Evolutionary conservation across 2,888 invertebrate genomes (phyloP), one percentile per base, ranked within the genome.

Genomic region (Apodemia mormo): DNA sequence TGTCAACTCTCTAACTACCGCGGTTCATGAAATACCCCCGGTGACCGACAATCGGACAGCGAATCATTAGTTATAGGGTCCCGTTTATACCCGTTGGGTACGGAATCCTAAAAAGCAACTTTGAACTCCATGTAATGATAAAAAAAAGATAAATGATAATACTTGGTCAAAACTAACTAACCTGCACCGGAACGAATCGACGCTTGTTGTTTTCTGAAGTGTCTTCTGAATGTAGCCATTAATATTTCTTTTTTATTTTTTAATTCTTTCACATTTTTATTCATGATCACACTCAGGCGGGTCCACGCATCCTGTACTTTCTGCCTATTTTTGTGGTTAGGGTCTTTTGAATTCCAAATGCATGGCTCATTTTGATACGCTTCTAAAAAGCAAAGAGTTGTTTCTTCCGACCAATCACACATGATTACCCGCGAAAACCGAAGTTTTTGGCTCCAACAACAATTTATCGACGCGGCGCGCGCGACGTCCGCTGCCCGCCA

Each of bases 141-240:
- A 49, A 14, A 49, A n/a, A 49, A 14, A 14, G 12, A 14, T 49
- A 49, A 22, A 22, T 22, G 22, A 22, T 22, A 14, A 49, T 49
- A 49, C 12, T 49, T 10, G 2, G 45, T 45, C 45, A 45, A 45
- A 45, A 10, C 9, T 45, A 10, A 14, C 49, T 5, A 49, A 74
- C 73, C 75, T 73, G 74, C 74, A 70, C 74, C 75, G 75, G 72
- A 77, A 70, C 72, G 73, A 61, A 71, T 71, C 71, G 73, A 75
- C 68, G 71, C 70, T n/a, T 64, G 66, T 69, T 68, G 65, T 68
- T 70, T 71, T 68, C 49, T 68, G n/a, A 65, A 65, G 68, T 73
- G 70, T 66, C 69, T 73, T 52, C 74, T 70, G 71, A 74, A 76
- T 67, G 72, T 74, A 10, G 45, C 12, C 45, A 45, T 74, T 69